Evolutionary conservation across 2,113 vertebrate genomes (phyloP).

Genomic region (Cichladusa arquata): DNA sequence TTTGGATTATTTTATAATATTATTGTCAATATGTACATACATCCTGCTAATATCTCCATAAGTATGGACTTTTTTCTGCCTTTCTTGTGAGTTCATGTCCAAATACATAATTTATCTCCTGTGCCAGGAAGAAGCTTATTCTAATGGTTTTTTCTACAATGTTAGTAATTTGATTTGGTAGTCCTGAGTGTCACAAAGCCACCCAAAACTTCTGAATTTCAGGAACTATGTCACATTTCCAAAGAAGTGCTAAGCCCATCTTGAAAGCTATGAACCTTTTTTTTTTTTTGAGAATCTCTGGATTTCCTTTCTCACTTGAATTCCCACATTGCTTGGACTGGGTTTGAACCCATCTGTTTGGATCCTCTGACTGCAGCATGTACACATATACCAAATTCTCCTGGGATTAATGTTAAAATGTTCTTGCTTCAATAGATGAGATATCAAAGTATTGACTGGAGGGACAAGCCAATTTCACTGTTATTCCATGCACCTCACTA

Average conservation of each 20-base stretch:
- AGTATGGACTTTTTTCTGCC: not conserved
- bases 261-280: not conserved
- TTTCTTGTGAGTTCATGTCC: not conserved
- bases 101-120: not conserved
- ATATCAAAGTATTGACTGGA: not conserved
- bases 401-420: not conserved
- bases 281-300: not conserved
- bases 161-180: not conserved
- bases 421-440: not conserved
- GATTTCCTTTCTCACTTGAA: not conserved
- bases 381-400: not conserved
- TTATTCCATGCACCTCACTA: slow-evolving; percentile 28
- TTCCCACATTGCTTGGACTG: not conserved
- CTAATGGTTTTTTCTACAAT: not conserved
- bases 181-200: not conserved
- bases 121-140: not conserved
- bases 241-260: not conserved
- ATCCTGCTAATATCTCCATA: not conserved
- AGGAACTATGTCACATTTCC: not conserved
- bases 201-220: not conserved
- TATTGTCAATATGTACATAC: not conserved
- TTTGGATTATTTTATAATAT: not conserved
- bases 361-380: not conserved
- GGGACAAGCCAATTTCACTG: not conserved
- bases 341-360: not conserved